Conservation (phyloP, 2,888 invertebrate genomes). For the Cordylochernes scorpioides region DNA sequence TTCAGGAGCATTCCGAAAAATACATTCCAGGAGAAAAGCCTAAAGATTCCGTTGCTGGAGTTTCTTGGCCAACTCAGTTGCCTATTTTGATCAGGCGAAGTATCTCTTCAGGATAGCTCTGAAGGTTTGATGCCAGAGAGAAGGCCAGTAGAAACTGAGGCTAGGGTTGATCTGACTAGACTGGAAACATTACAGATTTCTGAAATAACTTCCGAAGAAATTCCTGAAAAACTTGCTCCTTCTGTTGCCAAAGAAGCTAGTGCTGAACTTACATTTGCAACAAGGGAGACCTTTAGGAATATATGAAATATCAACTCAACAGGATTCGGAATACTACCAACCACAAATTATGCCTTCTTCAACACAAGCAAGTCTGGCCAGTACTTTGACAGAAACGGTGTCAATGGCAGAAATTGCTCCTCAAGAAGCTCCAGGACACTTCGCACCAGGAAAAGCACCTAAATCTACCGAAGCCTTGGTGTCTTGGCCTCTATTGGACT, state of each 20-base stretch:
- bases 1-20: conserved; percentile 9
- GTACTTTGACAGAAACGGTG: conserved; percentile 4
- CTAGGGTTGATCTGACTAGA: conserved; percentile 6
- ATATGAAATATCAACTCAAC: conserved; percentile 22
- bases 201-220: conserved; percentile 7
- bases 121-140: conserved; percentile 4
- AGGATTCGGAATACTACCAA: conserved; percentile 19
- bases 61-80: conserved; percentile 10
- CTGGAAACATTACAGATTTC: conserved; percentile 11
- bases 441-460: conserved; percentile 10
- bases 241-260: conserved; percentile 28
- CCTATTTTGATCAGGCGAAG: conserved; percentile 10
- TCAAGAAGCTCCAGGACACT: conserved; percentile 9
- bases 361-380: conserved; percentile 2
- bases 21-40: conserved; percentile 16
- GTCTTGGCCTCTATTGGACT: conserved; percentile 8
- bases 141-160: conserved; percentile 10
- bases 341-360: conserved; percentile 4
- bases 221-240: conserved; percentile 9
- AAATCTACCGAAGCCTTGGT: conserved; percentile 7
- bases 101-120: conserved; percentile 5
- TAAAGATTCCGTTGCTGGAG: conserved; percentile 18
- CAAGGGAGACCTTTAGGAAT: conserved; percentile 22
- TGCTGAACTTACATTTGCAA: conserved; percentile 17
- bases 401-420: conserved; percentile 4